Conservation (phyloP, 2,113 vertebrate genomes). For the Tragelaphus strepsiceros region DNA sequence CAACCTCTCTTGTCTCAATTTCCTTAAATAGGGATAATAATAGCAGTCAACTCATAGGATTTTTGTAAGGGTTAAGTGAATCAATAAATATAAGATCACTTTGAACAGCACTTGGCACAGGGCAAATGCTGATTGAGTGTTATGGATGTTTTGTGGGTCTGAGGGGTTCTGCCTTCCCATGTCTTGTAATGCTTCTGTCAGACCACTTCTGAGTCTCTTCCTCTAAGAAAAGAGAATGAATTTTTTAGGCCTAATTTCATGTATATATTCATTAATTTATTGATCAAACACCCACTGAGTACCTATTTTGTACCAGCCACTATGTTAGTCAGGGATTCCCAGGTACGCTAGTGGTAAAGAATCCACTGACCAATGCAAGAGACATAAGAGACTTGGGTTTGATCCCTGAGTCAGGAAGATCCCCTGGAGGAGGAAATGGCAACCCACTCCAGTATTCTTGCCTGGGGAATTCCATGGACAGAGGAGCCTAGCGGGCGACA, state of each 20-base stretch:
- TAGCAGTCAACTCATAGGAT: background rate
- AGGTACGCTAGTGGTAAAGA: background rate
- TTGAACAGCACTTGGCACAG: background rate
- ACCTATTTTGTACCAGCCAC: background rate
- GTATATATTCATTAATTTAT: background rate
- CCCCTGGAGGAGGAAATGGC: background rate
- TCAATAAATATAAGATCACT: background rate
- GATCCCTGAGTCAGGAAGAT: background rate
- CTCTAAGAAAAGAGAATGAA: background rate
- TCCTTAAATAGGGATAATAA: background rate
- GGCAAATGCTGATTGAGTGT: background rate
- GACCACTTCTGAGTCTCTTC: background rate
- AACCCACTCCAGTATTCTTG: background rate
- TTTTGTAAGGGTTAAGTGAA: background rate
- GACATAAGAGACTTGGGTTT: background rate
- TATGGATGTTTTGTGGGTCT: background rate
- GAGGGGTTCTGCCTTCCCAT: background rate
- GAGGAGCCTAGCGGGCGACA: background rate
- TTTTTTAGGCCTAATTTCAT: background rate
- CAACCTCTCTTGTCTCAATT: background rate
- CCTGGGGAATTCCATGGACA: background rate
- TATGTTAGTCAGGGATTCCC: background rate
- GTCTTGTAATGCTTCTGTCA: background rate
- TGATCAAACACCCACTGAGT: background rate
- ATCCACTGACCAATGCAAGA: background rate